These are phyloP conservation scores for Lemur catta DNA, from an alignment of 2,797 vertebrate species.

Conservation along the genomic window DNA sequence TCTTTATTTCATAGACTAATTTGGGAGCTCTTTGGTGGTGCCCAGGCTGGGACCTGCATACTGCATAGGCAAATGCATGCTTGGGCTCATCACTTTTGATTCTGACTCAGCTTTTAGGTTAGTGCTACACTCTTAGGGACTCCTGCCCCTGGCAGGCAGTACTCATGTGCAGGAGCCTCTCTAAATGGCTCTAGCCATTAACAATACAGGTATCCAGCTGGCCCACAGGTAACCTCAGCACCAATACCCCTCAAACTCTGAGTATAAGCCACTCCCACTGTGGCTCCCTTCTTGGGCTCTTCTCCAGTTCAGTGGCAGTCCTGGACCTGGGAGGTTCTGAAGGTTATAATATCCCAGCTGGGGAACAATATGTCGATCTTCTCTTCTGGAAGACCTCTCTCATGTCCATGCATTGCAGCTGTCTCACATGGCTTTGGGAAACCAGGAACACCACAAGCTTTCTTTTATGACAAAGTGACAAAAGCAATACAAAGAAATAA, in stretches of 20 bases:
- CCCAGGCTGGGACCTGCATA: neutral
- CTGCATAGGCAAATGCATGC: neutral
- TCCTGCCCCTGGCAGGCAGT: neutral
- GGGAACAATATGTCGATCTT: neutral
- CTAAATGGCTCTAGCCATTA: neutral
- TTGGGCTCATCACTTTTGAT: neutral
- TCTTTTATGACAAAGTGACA: constrained; percentile 6
- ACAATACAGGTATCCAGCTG: neutral
- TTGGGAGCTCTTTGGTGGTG: neutral
- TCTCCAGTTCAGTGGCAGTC: neutral
- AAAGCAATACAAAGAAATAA: neutral
- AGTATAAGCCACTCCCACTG: neutral
- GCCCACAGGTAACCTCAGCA: neutral
- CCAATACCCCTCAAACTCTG: neutral
- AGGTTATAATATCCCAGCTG: neutral
- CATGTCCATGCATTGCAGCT: neutral
- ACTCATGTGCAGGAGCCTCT: neutral
- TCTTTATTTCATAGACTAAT: neutral
- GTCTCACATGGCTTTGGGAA: neutral
- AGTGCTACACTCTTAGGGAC: neutral
- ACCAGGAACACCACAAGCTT: neutral
- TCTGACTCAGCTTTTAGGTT: neutral
- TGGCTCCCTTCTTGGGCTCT: neutral
- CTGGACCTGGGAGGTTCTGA: neutral
- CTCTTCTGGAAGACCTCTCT: neutral